Base-by-base conservation (phyloP, 2,888 invertebrate species). In the Drosophila atripex region DNA sequence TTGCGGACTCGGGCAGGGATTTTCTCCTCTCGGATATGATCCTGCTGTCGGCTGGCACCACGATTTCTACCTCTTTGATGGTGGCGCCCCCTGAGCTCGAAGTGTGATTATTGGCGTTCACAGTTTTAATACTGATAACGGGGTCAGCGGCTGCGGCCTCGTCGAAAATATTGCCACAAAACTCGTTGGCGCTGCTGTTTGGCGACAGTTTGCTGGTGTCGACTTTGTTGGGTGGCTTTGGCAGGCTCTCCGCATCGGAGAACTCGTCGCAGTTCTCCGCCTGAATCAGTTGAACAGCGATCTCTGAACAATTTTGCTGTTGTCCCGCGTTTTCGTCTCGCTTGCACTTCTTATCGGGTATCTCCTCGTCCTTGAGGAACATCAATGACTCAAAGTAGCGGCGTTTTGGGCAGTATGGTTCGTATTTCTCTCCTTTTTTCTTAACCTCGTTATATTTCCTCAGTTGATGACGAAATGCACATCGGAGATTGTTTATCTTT, bases 291-390 rank as follows among this genome's bases (percentile, higher is more conserved):
- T 49, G 54, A 6, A 57, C 59, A 11, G 74, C 52, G 46, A 71
- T 76, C 21, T 84, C 83, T 43, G 71, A 35, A 25, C 49, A 72
- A 25, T 16, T 61, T 35, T 71, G 53, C 61, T 61, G 70, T 39
- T 66, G 73, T 38, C 56, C 64, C 39, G 59, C 51, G 55, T 51
- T 71, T 23, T 73, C 75, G n/a, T 77, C 78, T 5, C 86, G 78
- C 45, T 84, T 84, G 35, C 63, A 49, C 53, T 86, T 86, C 41
- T 80, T 86, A 50, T 88, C 88, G 1, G 86, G 76, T 16, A 80
- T 90, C 61, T 91, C 91, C 55, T 91, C 91, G 53, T 91, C 91
- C 71, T 89, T 89, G n/a, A 91, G 69, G 75, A 91, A 91, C 91
- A 91, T 91, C 2, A 91, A 75, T 39, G 91, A 91, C 71, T 91